Evolutionary conservation across 2,113 vertebrate genomes (phyloP), one percentile per base, ranked within the genome.

Genomic region (Rafetus swinhoei): DNA sequence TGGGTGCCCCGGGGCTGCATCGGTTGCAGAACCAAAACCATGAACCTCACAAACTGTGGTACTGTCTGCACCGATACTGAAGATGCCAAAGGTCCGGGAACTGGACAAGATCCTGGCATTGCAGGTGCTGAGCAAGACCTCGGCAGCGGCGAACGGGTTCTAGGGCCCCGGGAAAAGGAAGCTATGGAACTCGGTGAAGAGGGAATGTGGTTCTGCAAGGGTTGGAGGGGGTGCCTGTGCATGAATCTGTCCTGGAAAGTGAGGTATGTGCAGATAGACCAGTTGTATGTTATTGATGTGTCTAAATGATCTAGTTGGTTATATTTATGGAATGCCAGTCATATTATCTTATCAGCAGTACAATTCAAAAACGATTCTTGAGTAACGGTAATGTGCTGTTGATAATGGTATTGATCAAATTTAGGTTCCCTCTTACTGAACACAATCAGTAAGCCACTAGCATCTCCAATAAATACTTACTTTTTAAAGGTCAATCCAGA

Each of bases 381-480:
- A 94, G 65, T 96, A 96, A 97, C 97, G 89, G 84, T 97, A 88
- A 93, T 95, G 94, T 88, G 86, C 90, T 88, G 6, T 88, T 86
- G 79, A 2, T 15, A 91, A n/a, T 45, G 54, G 65, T 72, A 72
- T 59, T 90, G 95, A 87, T 97, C 5, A 18, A 95, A 92, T 96
- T 90, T 89, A 85, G 82, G 87, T 89, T 97, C 57, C 93, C 84
- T 95, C 65, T 94, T 82, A 92, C 88, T 85, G 96, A 92, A 95
- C 86, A 91, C 88, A 87, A 88, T 96, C 96, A 95, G 62, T 95
- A 94, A 95, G 87, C 84, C 82, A 82, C 93, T 59, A 76, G 88
- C 92, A 93, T 97, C 95, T 97, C 90, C 72, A 55, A 81, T 96
- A 96, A 97, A 84, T 97, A 86, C 93, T 95, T 92, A n/a, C 89